Percentiles rank a stretch among this genome's conserved stretches.
Evolutionary conservation across 1,140 invertebrate species (phyloP).

Genomic region (Drosophila suzukii): DNA sequence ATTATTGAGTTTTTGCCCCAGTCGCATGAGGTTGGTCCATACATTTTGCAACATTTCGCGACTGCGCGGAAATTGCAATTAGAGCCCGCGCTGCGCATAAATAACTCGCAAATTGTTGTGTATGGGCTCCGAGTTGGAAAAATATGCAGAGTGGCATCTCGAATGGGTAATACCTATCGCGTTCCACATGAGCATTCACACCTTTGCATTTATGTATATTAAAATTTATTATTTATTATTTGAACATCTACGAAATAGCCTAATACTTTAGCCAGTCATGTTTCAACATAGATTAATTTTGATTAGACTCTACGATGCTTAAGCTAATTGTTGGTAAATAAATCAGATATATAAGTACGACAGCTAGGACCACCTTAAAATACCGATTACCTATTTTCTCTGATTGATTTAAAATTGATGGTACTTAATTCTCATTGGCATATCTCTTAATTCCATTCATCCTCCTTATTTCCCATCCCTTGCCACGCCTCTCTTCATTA

Average conservation of each 20-base stretch:
- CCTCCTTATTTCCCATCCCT: background rate
- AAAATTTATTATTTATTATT: too few species aligned
- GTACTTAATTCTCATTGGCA: background rate
- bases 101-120: constrained; percentile 64
- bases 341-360: too few species aligned
- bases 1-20: constrained; percentile 66
- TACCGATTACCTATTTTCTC: too few species aligned
- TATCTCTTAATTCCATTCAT: background rate
- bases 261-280: too few species aligned
- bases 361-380: too few species aligned
- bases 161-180: constrained; percentile 26
- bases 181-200: too few species aligned
- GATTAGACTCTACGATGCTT: too few species aligned
- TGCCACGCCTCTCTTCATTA: constrained; percentile 18
- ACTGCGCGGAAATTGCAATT: constrained; percentile 80
- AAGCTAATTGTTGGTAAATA: too few species aligned
- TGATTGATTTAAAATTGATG: background rate
- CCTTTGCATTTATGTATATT: too few species aligned
- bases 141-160: background rate
- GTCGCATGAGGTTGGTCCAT: constrained; percentile 33
- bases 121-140: background rate
- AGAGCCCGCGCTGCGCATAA: constrained; percentile 64
- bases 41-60: constrained; percentile 75
- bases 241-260: too few species aligned
- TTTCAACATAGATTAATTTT: too few species aligned